phyloP scores from a whole-genome alignment of 2,888 invertebrate species.

The Diadromus collaris region DNA sequence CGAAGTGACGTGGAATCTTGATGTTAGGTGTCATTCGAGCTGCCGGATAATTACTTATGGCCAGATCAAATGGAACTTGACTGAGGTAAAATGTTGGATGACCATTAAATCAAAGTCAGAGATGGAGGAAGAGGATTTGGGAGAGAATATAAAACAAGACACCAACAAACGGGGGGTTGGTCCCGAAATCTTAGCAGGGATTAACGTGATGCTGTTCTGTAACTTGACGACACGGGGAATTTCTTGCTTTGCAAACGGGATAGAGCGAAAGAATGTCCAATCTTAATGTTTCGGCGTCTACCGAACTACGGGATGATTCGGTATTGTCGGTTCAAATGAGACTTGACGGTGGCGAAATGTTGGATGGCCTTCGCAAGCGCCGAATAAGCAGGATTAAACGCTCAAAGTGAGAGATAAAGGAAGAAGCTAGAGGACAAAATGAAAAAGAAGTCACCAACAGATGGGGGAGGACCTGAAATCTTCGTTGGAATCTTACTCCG shows the following conservation, averaged over 20 bases:
- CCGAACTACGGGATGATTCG: background rate
- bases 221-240: background rate
- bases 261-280: background rate
- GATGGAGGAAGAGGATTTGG: background rate
- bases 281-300: background rate
- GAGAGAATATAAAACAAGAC: background rate
- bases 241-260: background rate
- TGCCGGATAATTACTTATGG: background rate
- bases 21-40: background rate
- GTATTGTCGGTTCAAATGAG: background rate
- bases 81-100: background rate
- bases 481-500: constrained; percentile 30
- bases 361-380: background rate
- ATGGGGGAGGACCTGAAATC: constrained; percentile 34
- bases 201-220: constrained; percentile 2
- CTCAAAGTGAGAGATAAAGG: background rate
- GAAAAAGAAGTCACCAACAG: constrained; percentile 6
- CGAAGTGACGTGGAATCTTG: background rate
- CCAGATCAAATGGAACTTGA: background rate
- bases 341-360: background rate
- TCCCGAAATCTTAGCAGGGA: constrained; percentile 20
- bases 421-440: background rate
- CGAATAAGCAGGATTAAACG: constrained; percentile 8
- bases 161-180: constrained; percentile 11
- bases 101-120: background rate